Evolutionary conservation across 2,113 vertebrate genomes (phyloP).

Genomic region (Cheilinus undulatus): DNA sequence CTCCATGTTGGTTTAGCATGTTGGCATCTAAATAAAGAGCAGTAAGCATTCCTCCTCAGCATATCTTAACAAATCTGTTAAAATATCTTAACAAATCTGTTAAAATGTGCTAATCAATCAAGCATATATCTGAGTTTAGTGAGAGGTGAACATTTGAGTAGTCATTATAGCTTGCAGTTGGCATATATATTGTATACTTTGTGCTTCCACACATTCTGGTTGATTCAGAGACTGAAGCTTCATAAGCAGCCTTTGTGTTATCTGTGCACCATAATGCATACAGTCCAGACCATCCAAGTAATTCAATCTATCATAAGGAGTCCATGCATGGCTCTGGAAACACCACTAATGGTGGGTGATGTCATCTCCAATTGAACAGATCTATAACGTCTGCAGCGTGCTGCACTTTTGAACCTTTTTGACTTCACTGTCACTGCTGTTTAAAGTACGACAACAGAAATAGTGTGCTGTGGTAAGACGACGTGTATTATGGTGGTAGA

Average conservation of each 20-base stretch:
- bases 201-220: not conserved
- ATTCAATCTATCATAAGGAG: slow-evolving; percentile 55
- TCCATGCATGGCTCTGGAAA: slow-evolving; percentile 51
- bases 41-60: no score
- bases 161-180: no score
- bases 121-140: no score
- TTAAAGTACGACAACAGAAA: slow-evolving; percentile 45
- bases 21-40: no score
- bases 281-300: slow-evolving; percentile 49
- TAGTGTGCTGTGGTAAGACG: slow-evolving; percentile 36
- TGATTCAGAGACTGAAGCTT: not conserved
- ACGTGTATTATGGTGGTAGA: slow-evolving; percentile 27
- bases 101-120: not conserved
- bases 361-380: slow-evolving; percentile 56
- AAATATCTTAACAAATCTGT: no score
- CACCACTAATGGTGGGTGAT: slow-evolving; percentile 68
- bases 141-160: not conserved
- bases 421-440: slow-evolving; percentile 44
- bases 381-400: slow-evolving; percentile 12
- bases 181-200: no score
- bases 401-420: slow-evolving; percentile 49
- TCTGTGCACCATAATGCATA: slow-evolving; percentile 31
- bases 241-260: not conserved
- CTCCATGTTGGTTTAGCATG: no score
- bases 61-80: no score